phyloP scores from a whole-genome alignment of 2,113 vertebrate species.

The Bambusicola thoracicus region DNA sequence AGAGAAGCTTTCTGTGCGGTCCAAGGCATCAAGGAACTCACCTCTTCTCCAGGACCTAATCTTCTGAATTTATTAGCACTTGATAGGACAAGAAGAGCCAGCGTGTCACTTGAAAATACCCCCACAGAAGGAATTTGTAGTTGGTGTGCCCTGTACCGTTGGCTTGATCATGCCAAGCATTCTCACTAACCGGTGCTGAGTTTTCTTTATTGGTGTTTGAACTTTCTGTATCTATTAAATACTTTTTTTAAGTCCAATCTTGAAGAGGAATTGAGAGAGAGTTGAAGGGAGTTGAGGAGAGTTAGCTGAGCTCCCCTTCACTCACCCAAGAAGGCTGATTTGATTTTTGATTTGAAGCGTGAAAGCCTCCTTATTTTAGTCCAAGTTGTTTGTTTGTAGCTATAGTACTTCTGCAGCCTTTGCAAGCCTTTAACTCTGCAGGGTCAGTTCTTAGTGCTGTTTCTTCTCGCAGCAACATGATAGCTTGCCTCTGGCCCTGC shows the following conservation, averaged over 20 bases:
- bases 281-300: not conserved
- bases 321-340: not conserved
- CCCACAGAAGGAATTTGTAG: fast-evolving
- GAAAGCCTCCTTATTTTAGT: not conserved
- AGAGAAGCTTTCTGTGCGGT: not conserved
- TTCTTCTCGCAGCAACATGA: not conserved
- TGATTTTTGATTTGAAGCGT: not conserved
- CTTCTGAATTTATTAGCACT: not conserved
- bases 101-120: not conserved
- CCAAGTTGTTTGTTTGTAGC: not conserved
- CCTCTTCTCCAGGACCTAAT: not conserved
- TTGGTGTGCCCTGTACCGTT: not conserved
- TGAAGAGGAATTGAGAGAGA: no score
- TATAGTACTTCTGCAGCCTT: not conserved
- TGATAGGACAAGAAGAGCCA: not conserved
- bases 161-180: not conserved
- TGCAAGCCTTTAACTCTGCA: not conserved
- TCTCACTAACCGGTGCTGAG: not conserved
- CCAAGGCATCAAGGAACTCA: not conserved
- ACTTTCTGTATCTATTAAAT: not conserved
- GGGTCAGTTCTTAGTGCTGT: not conserved
- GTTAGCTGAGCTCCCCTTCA: not conserved
- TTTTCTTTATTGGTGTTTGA: not conserved
- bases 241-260: not conserved
- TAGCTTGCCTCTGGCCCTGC: not conserved